Base-by-base conservation (phyloP, 2,888 invertebrate species). In the Schizaphis graminum region DNA sequence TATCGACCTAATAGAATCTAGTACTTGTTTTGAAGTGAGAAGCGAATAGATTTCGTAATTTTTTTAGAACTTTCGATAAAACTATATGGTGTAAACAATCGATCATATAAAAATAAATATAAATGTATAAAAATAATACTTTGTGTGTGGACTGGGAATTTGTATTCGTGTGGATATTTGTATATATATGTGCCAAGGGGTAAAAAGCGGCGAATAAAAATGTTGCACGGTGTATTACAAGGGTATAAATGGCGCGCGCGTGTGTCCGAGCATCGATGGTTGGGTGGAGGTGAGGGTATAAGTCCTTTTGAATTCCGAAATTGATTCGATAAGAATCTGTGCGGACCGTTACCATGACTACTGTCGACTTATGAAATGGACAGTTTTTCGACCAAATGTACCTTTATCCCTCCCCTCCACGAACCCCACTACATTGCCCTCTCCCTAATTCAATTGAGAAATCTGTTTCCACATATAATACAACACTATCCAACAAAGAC, bases 291-390 rank as follows among this genome's bases (percentile, higher is more conserved):
- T 28, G 89, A 41, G 89, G 56, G 85, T 47, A 86, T 90, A 90
- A 90, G 93, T 94, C 93, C 93, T 90, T 94, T 94, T 91, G 93
- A 94, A 94, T 94, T 94, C 90, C 93, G 86, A 91, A 94, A 94
- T 94, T 94, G 93, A 94, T 94, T 94, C 93, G 93, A 94, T 94
- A 94, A 94, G 93, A 91, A 94, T 94, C 93, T 86, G 93, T 61
- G 93, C 93, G 90, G 93, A 90, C 90, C 93, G 93, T 94, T 90
- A 91, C 93, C 93, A 94, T 94, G 93, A 49, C 86, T 86, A 94
- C 93, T 86, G 93, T 90, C 93, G 93, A 94, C 93, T 94, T 94
- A 90, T 91, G 93, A 91, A 94, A 94, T 86, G 93, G 93, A 94
- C 93, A 91, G 93, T 94, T 94, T 94, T 94, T 94, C 93, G 93